Conservation (phyloP, 2,797 vertebrate species). For the Enteromius treurensis region DNA sequence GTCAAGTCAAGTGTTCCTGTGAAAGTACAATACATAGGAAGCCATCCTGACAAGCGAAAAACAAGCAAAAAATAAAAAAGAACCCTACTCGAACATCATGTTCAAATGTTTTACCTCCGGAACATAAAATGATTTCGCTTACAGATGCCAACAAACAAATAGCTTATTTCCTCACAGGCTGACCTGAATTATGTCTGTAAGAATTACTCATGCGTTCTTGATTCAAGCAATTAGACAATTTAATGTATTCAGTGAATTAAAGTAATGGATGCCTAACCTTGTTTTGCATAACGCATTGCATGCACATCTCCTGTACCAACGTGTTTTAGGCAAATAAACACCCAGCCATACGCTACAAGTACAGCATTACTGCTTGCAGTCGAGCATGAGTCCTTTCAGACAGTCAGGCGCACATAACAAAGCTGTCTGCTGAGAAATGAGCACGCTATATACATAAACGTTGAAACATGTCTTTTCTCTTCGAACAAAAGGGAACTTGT, state of each 20-base stretch:
- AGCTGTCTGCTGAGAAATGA: constrained; percentile 32
- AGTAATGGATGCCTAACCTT: constrained; percentile 35
- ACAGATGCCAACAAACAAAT: neutral
- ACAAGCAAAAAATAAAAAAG: neutral
- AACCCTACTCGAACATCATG: neutral
- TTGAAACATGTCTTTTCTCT: constrained; percentile 33
- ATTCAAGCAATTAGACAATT: constrained; percentile 54
- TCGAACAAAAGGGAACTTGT: constrained; percentile 45
- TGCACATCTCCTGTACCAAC: constrained; percentile 41
- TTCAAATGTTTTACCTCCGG: neutral
- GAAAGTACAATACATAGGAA: constrained; percentile 14
- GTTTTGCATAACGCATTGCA: constrained; percentile 51
- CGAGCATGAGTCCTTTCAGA: constrained; percentile 11
- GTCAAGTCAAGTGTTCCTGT: constrained; percentile 24
- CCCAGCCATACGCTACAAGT: neutral
- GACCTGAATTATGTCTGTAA: neutral
- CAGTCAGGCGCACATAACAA: constrained; percentile 37
- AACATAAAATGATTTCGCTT: neutral
- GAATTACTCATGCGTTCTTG: constrained; percentile 10
- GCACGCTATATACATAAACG: constrained; percentile 19
- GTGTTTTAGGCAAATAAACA: constrained; percentile 32
- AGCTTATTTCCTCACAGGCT: constrained; percentile 3
- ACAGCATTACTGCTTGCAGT: constrained; percentile 3
- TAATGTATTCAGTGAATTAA: constrained; percentile 48
- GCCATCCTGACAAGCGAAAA: neutral